phyloP scores from a whole-genome alignment of 53 echinoderm and acorn worm genomes.

The Temnopleurus reevesii region DNA sequence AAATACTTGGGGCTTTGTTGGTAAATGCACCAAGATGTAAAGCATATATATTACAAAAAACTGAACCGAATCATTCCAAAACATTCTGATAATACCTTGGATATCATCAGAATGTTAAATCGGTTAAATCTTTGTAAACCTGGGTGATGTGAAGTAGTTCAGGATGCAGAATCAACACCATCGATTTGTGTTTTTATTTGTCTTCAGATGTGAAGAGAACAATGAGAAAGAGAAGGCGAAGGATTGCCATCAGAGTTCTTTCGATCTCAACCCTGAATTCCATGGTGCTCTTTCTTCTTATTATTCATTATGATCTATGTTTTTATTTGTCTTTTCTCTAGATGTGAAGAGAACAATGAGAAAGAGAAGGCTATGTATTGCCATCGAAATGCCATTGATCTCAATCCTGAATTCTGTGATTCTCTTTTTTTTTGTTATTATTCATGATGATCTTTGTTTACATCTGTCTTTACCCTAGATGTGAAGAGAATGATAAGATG shows the following conservation, averaged over 20 bases:
- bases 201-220: constrained; percentile 80
- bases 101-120: no score
- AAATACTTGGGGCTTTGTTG: no score
- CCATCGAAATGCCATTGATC: constrained; percentile 77
- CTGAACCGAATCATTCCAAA: no score
- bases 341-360: constrained; percentile 73
- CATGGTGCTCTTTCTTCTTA: constrained; percentile 69
- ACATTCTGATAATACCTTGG: no score
- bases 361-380: constrained; percentile 73
- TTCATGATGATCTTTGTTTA: constrained; percentile 27
- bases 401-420: constrained; percentile 72
- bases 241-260: constrained; percentile 79
- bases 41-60: no score
- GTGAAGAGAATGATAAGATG: not conserved
- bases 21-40: no score
- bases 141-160: no score
- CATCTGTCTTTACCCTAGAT: no score
- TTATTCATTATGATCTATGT: no score
- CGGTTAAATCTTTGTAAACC: no score
- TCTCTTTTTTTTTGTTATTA: constrained; percentile 63
- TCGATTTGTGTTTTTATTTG: no score
- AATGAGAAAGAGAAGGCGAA: constrained; percentile 66
- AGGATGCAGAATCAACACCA: no score
- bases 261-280: constrained; percentile 77
- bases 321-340: constrained; percentile 52